Evolutionary conservation across 1,140 invertebrate species (phyloP), one percentile per base, ranked within the genome.

Genomic region (Cardiocondyla obscurior): DNA sequence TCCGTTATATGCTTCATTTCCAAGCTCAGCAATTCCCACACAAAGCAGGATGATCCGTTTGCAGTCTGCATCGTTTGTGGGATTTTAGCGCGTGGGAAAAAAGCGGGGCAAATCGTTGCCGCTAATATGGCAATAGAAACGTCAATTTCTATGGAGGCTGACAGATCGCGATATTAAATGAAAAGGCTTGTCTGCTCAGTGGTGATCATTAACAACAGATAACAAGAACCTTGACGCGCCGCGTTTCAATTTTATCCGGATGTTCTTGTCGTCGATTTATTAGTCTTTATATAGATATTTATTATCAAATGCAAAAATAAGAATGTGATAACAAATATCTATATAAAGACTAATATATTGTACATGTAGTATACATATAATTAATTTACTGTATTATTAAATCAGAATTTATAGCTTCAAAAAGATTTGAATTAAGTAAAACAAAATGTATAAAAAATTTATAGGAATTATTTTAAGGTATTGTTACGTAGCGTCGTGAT

Each of bases 1-100:
- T 53, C 46, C 62, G 74, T 79, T 79, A 79, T 53, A 55, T 30
- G 30, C 28, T 42, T 77, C 60, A 14, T 14, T 53, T 64, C 57
- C 19, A 49, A 53, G 60, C 25, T 14, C 1, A 28, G 53, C 77
- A 1, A 73, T 81, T 81, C 77, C 30, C 77, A 58, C 77, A 81
- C 51, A 58, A n/a, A 73, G n/a, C 67, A n/a, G 33, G 51, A 81
- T 70, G 62, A 81, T 74, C 28, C 62, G 74, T 79, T 67, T 55
- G 74, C 19, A 60, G 55, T 49, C 44, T 36, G 12, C 82, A 42
- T 69, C 58, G 62, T 87, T 81, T 87, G 42, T 22, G 19, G 36
- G 58, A 74, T 82, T 70, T 51, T 33, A 73, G 19, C 44, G 55
- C 72, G 81, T 86, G 81, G 82, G 85, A 86, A 86, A 87, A 86